Evolutionary conservation across 2,888 invertebrate species (phyloP).

Genomic region (Lasioglossum pauxillum): DNA sequence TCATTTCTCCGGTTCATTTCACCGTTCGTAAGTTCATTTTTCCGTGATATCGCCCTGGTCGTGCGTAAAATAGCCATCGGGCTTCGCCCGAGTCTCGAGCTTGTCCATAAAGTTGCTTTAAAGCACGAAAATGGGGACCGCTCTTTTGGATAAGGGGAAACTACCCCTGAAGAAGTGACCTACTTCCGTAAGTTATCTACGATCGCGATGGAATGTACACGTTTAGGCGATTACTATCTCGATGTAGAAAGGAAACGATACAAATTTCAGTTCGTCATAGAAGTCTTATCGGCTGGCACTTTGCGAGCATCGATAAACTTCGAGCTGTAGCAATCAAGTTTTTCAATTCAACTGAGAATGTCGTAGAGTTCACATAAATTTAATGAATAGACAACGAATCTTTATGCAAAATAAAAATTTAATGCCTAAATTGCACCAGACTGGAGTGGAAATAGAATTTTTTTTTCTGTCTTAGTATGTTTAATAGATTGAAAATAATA

Average conservation of each 20-base stretch:
- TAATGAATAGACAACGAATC: no score
- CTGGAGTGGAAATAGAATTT: no score
- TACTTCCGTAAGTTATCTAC: constrained; percentile 56
- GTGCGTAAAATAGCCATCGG: constrained; percentile 58
- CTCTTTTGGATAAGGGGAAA: constrained; percentile 55
- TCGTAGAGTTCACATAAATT: no score
- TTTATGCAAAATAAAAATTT: no score
- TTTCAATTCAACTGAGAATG: neutral
- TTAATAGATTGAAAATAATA: no score
- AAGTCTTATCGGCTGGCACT: constrained; percentile 12
- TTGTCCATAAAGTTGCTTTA: constrained; percentile 65
- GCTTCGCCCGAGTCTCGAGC: constrained; percentile 50
- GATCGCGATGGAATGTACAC: constrained; percentile 19
- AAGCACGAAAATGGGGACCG: constrained; percentile 46
- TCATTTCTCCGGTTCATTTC: constrained; percentile 59
- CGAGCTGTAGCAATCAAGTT: neutral
- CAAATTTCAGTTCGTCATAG: constrained; percentile 31
- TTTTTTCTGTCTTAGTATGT: no score
- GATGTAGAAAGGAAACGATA: constrained; percentile 14
- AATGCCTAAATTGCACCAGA: no score
- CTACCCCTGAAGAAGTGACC: constrained; percentile 49
- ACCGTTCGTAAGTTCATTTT: constrained; percentile 64
- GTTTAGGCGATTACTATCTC: constrained; percentile 29
- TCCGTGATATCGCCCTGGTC: constrained; percentile 53
- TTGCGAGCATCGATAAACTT: neutral